phyloP scores from a whole-genome alignment of 2,797 vertebrate species.

The Pteronotus mesoamericanus region DNA sequence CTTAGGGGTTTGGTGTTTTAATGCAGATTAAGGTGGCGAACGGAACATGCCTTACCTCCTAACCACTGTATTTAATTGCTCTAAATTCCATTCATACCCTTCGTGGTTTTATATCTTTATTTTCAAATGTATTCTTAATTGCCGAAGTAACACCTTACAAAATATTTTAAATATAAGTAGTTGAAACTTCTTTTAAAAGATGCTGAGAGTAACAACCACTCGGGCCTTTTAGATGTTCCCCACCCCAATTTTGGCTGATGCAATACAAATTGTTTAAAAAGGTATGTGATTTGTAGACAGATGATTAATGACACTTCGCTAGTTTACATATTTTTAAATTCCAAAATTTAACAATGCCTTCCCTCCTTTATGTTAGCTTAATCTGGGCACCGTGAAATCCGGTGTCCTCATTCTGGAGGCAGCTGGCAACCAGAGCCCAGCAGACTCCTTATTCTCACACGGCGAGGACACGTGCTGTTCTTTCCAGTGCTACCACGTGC shows the following conservation, averaged over 20 bases:
- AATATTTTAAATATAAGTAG: conserved; percentile 63
- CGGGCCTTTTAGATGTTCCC: background rate
- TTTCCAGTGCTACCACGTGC: background rate
- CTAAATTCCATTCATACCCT: background rate
- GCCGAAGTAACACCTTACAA: conserved; percentile 38
- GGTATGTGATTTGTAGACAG: background rate
- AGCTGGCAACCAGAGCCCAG: background rate
- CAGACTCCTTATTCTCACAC: rapidly evolving
- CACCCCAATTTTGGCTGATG: conserved; percentile 65
- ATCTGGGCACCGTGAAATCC: background rate
- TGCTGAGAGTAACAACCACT: conserved; percentile 30
- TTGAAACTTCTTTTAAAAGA: conserved; percentile 56
- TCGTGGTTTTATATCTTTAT: background rate
- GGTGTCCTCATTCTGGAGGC: background rate
- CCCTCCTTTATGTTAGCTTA: background rate
- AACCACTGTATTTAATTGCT: background rate
- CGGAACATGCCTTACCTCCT: background rate
- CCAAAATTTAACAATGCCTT: background rate
- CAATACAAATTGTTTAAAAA: conserved; percentile 81
- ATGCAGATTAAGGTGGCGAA: background rate
- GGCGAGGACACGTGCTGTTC: background rate
- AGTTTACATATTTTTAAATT: background rate
- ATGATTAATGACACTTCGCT: background rate
- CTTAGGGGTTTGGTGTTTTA: background rate
- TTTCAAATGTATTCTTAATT: conserved; percentile 5